phyloP scores from a whole-genome alignment of 2,113 vertebrate species.

The Egretta garzetta region DNA sequence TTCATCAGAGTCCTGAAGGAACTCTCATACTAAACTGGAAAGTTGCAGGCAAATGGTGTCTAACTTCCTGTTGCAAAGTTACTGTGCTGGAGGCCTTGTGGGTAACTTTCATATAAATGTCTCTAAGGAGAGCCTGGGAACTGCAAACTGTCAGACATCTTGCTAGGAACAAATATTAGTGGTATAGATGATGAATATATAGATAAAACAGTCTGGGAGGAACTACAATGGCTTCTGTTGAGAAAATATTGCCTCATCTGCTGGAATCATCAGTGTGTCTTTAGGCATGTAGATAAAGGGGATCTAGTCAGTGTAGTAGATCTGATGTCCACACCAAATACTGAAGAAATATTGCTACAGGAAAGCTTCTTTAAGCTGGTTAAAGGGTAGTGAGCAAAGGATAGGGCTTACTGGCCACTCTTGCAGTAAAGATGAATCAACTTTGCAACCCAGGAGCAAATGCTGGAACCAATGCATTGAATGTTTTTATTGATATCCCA shows the following conservation, averaged over 20 bases:
- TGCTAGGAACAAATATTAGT: not conserved
- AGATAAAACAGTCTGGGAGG: not conserved
- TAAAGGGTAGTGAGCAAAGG: not conserved
- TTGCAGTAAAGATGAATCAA: not conserved
- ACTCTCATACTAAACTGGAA: not conserved
- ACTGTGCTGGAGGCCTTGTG: not conserved
- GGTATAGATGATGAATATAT: not conserved
- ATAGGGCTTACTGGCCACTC: not conserved
- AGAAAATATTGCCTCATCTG: not conserved
- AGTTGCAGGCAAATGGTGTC: not conserved
- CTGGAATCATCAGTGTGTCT: not conserved
- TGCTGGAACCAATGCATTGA: not conserved
- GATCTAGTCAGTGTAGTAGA: not conserved
- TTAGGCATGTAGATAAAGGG: not conserved
- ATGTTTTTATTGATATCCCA: not conserved
- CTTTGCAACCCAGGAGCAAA: not conserved
- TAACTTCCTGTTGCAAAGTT: not conserved
- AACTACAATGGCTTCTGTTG: not conserved
- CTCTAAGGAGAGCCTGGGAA: not conserved
- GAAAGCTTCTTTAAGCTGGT: not conserved
- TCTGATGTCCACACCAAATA: not conserved
- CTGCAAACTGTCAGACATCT: not conserved
- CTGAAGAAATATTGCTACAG: not conserved
- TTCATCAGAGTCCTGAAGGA: not conserved
- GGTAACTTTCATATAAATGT: not conserved